Base-by-base conservation (phyloP, 2,113 vertebrate genomes). In the Tupaia tana region DNA sequence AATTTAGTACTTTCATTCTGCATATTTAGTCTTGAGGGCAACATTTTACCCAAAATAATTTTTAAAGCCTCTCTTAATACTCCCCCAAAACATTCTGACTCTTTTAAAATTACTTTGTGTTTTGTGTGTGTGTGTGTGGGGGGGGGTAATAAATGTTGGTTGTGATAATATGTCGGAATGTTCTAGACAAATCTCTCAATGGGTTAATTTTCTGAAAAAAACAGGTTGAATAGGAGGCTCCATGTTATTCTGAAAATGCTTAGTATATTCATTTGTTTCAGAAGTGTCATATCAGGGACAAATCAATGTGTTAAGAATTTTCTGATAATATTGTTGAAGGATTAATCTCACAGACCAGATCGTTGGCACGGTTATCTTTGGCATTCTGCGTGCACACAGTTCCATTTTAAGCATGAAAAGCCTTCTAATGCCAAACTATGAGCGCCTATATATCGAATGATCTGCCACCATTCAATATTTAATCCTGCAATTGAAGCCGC, bases 401-500 rank as follows among this genome's bases (percentile, higher is more conserved):
- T 98, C 97, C 96, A 97, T 98, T 98, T 97, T 97, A 96, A 98
- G 98, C 98, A 97, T 96, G 97, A 98, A 98, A 98, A 98, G 96
- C 93, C 97, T 98, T 97, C 98, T 98, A 98, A 98, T 98, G 98
- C 98, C 97, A 96, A 98, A 98, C 97, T 43, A 97, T 88, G 96
- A 98, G 95, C 96, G 97, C 97, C 96, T 94, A 97, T 95, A 96
- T 98, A 98, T 98, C 98, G 98, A 98, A 99, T 98, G 98, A 98
- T 98, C 98, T 98, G 98, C 98, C 98, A 98, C 98, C 98, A 98
- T 98, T 99, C 98, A 98, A 98, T 98, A 99, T 98, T 99, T 99
- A 99, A 99, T 99, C 98, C 99, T 98, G 97, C 98, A 98, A 98
- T 97, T 98, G 99, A 99, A 98, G 98, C 98, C 98, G 98, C 99